A percentile compares a stretch with the other conserved stretches of the same genome.
Evolutionary conservation across 2,113 vertebrate species (phyloP).

Genomic region (Ptychochromis oligacanthus): DNA sequence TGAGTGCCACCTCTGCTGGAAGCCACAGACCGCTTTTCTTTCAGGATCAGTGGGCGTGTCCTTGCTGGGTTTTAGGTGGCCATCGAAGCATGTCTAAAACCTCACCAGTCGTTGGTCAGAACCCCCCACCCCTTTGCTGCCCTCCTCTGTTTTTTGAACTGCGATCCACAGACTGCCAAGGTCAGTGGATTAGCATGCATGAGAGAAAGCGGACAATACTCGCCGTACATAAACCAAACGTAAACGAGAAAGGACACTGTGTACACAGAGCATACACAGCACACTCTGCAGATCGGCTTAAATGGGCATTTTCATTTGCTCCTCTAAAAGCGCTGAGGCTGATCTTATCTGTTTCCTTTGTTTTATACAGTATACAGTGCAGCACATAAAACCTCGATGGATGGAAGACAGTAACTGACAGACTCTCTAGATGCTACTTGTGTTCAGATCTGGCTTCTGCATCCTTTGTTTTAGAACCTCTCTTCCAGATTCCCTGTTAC

Average conservation of each 20-base stretch:
- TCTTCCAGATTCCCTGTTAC: not conserved
- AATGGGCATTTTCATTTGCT: constrained; percentile 14
- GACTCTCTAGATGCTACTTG: not conserved
- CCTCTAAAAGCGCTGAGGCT: not conserved
- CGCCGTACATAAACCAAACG: constrained; percentile 42
- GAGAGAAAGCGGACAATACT: constrained; percentile 67
- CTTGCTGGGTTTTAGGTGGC: constrained; percentile 56
- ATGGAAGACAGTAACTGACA: not conserved
- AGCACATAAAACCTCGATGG: not conserved
- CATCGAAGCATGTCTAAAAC: constrained; percentile 70
- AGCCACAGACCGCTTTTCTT: constrained; percentile 56
- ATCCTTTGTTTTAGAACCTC: not conserved
- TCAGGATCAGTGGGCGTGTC: constrained; percentile 69
- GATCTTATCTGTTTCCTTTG: not conserved
- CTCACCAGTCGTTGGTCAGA: constrained; percentile 56
- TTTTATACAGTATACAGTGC: not conserved
- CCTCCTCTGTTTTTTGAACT: constrained; percentile 45
- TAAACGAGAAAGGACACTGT: constrained; percentile 38
- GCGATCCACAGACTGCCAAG: constrained; percentile 62
- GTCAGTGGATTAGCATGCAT: constrained; percentile 74
- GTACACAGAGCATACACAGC: constrained; percentile 19
- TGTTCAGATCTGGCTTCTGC: not conserved
- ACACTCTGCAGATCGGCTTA: not conserved
- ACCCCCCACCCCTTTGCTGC: constrained; percentile 4
- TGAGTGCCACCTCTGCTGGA: constrained; percentile 70